Evolutionary conservation across 2,797 vertebrate genomes (phyloP).

Genomic region (Gymnopithys bicolor): DNA sequence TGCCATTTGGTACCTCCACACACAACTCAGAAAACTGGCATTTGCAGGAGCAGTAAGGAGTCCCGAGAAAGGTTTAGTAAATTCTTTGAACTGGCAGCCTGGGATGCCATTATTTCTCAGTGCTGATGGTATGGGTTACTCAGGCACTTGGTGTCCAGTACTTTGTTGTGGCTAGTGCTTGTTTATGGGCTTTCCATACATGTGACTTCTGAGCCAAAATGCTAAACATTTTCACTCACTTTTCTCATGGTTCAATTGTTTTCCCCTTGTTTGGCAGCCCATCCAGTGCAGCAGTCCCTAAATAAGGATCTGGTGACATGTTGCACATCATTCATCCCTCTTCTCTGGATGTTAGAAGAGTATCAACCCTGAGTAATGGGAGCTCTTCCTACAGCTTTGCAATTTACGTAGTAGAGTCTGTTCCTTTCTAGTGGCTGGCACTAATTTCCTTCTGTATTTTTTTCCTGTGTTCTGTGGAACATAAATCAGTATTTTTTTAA

Average conservation of each 20-base stretch:
- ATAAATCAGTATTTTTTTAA: constrained; percentile 47
- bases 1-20: neutral
- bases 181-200: neutral
- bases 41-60: neutral
- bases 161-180: neutral
- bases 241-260: neutral
- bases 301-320: constrained; percentile 8
- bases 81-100: neutral
- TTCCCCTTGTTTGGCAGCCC: neutral
- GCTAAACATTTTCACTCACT: neutral
- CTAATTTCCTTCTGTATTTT: constrained; percentile 32
- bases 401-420: neutral
- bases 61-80: neutral
- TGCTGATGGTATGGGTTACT: neutral
- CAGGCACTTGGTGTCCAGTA: neutral
- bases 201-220: neutral
- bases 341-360: neutral
- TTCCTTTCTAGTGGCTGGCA: constrained; percentile 38
- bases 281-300: neutral
- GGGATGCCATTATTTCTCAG: neutral
- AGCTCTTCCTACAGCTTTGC: constrained; percentile 16
- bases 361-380: neutral
- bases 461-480: neutral
- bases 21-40: neutral
- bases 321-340: constrained; percentile 26